phyloP scores from a whole-genome alignment of 2,797 vertebrate genomes.

The Pelochelys cantorii region DNA sequence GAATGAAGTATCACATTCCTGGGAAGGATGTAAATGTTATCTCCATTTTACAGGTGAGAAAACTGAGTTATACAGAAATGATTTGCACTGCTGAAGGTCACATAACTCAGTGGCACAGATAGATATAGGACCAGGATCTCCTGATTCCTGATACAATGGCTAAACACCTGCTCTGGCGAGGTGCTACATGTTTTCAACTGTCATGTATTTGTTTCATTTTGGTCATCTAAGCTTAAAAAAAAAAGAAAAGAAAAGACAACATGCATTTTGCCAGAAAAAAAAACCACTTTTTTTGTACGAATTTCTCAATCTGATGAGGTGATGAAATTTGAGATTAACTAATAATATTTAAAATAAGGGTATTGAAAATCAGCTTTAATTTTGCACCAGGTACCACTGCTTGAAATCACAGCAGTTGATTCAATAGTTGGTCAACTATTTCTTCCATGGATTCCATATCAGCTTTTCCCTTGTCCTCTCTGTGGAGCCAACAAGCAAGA shows the following conservation, averaged over 20 bases:
- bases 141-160: neutral
- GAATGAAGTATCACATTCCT: neutral
- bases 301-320: constrained; percentile 8
- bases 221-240: neutral
- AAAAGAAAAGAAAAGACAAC: constrained; percentile 14
- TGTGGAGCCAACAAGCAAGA: constrained; percentile 47
- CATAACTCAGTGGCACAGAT: neutral
- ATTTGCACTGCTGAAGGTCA: neutral
- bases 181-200: accelerated
- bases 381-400: constrained; percentile 38
- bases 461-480: constrained; percentile 54
- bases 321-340: constrained; percentile 24
- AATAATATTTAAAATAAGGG: neutral
- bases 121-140: neutral
- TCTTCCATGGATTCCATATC: constrained; percentile 43
- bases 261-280: neutral
- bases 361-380: constrained; percentile 11
- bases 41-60: neutral
- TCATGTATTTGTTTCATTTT: neutral
- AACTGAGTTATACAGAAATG: neutral
- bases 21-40: neutral
- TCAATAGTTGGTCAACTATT: neutral
- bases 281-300: neutral
- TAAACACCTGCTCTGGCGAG: neutral
- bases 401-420: constrained; percentile 36